A percentile compares a stretch with the other conserved stretches of the same genome.
These are phyloP conservation scores for Scomber scombrus DNA, from an alignment of 2,113 vertebrate genomes.

Conservation along the genomic window DNA sequence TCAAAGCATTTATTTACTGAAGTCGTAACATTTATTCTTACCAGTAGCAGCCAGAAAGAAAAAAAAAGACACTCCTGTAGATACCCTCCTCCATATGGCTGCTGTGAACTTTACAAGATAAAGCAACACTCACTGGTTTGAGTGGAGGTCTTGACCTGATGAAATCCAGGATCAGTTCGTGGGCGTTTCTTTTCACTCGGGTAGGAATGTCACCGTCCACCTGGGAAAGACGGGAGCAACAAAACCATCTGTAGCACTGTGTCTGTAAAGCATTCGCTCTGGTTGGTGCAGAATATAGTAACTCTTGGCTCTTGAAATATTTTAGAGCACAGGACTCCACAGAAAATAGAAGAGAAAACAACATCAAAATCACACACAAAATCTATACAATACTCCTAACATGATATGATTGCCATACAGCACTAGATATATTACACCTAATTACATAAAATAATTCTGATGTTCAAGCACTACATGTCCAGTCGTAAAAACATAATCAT, in stretches of 20 bases:
- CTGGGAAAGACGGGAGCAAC: constrained; percentile 73
- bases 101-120: background rate
- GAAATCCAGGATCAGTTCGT: constrained; percentile 94
- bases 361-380: background rate
- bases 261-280: background rate
- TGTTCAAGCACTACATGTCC: background rate
- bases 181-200: constrained; percentile 92
- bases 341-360: background rate
- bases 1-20: too few relatives aligned
- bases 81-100: background rate
- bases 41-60: too few relatives aligned
- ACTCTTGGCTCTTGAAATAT: background rate
- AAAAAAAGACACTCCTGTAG: too few relatives aligned
- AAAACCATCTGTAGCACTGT: background rate
- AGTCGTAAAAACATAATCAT: background rate
- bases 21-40: too few relatives aligned
- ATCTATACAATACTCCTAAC: too few relatives aligned
- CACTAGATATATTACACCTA: background rate
- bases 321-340: background rate
- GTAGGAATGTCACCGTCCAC: constrained; percentile 93
- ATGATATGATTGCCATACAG: background rate
- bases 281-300: background rate
- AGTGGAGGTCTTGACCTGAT: constrained; percentile 95
- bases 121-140: constrained; percentile 87
- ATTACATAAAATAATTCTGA: background rate